Evolutionary conservation across 2,888 invertebrate species (phyloP).

Genomic region (Carcina quercana): DNA sequence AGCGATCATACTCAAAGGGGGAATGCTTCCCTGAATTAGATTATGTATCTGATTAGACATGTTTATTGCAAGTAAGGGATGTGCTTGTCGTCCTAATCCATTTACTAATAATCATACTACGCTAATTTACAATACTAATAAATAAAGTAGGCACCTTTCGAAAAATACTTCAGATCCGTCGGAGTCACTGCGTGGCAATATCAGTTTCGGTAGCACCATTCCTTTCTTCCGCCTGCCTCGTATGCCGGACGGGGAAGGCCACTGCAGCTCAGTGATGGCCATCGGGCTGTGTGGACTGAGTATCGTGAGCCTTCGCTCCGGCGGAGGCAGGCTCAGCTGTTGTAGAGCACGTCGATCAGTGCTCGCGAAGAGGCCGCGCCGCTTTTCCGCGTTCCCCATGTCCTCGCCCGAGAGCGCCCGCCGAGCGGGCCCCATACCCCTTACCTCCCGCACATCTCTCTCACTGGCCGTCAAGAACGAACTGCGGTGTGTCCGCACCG

Average conservation of each 20-base stretch:
- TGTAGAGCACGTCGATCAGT: slow-evolving; percentile 77
- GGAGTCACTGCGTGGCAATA: slow-evolving; percentile 84
- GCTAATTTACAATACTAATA: no score
- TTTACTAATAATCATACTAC: no score
- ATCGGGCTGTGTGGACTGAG: slow-evolving; percentile 87
- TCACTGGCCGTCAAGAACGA: slow-evolving; percentile 80
- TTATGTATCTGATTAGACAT: no score
- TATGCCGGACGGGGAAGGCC: slow-evolving; percentile 74
- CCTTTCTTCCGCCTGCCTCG: slow-evolving; percentile 81
- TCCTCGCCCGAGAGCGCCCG: slow-evolving; percentile 78
- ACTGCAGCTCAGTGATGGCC: slow-evolving; percentile 78
- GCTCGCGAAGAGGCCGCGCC: slow-evolving; percentile 80
- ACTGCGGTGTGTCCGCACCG: slow-evolving; percentile 69
- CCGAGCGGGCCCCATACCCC: slow-evolving; percentile 77
- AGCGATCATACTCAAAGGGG: no score
- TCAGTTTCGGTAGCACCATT: slow-evolving; percentile 82
- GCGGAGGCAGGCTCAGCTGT: slow-evolving; percentile 81
- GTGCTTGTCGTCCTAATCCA: no score
- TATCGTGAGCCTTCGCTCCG: slow-evolving; percentile 81
- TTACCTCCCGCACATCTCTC: slow-evolving; percentile 78
- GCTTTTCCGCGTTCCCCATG: slow-evolving; percentile 76
- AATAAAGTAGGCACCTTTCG: slow-evolving; percentile 70
- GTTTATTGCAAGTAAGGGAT: no score
- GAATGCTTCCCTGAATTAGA: no score
- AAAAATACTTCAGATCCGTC: slow-evolving; percentile 80